A percentile compares a stretch with the other conserved stretches of the same genome.
Conservation (phyloP, 2,113 vertebrate species). For the Ondatra zibethicus region DNA sequence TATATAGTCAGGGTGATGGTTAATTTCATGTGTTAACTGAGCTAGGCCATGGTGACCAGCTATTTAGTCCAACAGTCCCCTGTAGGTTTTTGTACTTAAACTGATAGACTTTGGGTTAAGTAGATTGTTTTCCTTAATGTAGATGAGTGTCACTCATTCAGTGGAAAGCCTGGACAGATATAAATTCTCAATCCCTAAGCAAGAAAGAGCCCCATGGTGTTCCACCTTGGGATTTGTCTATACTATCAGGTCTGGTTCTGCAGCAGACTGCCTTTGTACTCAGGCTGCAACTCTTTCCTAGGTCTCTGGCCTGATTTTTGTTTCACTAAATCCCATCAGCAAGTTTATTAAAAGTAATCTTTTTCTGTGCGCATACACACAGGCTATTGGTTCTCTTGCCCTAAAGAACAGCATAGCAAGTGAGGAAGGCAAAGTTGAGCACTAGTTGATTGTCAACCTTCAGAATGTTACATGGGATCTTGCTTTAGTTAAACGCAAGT, state of each 20-base stretch:
- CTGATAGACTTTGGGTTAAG: neutral
- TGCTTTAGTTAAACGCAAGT: neutral
- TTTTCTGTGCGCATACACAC: neutral
- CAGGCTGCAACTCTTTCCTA: neutral
- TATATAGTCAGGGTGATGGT: neutral
- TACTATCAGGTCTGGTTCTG: neutral
- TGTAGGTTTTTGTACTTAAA: neutral
- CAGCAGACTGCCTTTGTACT: neutral
- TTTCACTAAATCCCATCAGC: neutral
- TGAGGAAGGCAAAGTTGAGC: neutral
- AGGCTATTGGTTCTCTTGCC: neutral
- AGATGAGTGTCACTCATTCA: neutral
- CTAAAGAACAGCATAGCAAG: neutral
- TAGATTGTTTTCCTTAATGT: neutral
- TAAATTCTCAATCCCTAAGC: neutral
- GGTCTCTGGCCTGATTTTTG: neutral
- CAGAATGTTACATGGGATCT: neutral
- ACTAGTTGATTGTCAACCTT: neutral
- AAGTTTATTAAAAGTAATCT: neutral
- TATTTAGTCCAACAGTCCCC: neutral
- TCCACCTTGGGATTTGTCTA: neutral
- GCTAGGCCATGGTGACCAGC: neutral
- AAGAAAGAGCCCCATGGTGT: neutral
- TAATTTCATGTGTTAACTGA: neutral
- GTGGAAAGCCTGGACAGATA: neutral